These are phyloP conservation scores for Drosophila kanekoi DNA, from an alignment of 2,888 invertebrate genomes.

Conservation along the genomic window DNA sequence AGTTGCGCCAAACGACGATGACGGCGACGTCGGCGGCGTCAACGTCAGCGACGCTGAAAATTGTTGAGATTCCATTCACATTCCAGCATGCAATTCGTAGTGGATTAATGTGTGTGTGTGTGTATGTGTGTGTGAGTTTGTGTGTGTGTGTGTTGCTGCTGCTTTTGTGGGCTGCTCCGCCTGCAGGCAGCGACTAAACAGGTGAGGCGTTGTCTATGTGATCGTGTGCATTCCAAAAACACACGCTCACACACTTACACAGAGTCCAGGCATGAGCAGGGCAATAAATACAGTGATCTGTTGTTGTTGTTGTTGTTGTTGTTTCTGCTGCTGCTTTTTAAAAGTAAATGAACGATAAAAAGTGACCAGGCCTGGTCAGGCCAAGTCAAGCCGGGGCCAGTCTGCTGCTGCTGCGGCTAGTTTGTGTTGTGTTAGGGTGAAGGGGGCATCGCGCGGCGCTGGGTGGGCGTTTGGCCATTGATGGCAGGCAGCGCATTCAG, in stretches of 20 bases:
- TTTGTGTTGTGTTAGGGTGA: constrained; percentile 21
- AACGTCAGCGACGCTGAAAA: constrained; percentile 82
- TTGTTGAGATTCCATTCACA: constrained; percentile 84
- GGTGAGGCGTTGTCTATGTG: constrained; percentile 70
- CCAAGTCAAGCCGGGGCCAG: constrained; percentile 42
- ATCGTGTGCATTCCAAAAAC: constrained; percentile 76
- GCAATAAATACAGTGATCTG: constrained; percentile 72
- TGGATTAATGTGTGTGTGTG: constrained; percentile 61
- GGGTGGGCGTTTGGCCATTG: constrained; percentile 50
- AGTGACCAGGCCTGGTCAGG: constrained; percentile 67
- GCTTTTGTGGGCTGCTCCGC: constrained; percentile 50
- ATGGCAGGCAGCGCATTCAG: constrained; percentile 31
- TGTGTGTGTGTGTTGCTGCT: constrained; percentile 31
- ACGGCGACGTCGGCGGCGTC: constrained; percentile 63
- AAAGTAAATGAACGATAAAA: constrained; percentile 80
- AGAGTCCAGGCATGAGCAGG: constrained; percentile 58
- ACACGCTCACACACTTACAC: constrained; percentile 37
- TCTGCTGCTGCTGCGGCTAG: constrained; percentile 23
- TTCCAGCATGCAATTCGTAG: constrained; percentile 84
- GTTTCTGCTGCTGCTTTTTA: constrained; percentile 65
- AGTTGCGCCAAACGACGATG: constrained; percentile 54
- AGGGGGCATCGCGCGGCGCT: constrained; percentile 20
- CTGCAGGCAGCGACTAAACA: constrained; percentile 68
- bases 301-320: constrained; percentile 44
- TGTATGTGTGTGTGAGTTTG: constrained; percentile 30